Base-by-base conservation (phyloP, 2,888 invertebrate species). In the Drosophila stalkeri region DNA sequence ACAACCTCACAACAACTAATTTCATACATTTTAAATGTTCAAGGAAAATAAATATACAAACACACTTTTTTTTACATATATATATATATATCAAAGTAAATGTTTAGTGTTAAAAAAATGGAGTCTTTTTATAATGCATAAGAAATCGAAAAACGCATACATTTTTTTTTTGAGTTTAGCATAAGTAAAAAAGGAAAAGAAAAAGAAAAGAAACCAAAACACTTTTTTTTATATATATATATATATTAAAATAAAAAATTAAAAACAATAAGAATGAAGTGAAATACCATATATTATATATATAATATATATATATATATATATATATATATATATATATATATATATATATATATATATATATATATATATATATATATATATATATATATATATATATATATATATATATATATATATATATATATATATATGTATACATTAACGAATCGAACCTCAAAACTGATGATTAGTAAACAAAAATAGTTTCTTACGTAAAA, bases 11-110 rank as follows among this genome's bases (percentile, higher is more conserved):
- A 46, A 68, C 72, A 89, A 72, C 68, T 73, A 85, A 77, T 88
- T 69, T 66, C 75, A 83, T 74, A 89, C 90, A 85, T 85, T 85
- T 71, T 56, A 85, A 90, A 85, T 90, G 90, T 90, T 85, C 81
- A 82, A 80, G 60, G 55, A 62, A 73, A 63, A 75, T 57, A 67
- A 57, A 59, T 44, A 77, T 52, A 72, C 43, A 77, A n/a, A 66
- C 56, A 64, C 39, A 64, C 16, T 51, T 64, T 66, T 83, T 87
- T 72, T 67, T 62, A 51, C 80, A 59, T 66, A 70, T 64, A 65
- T 56, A 63, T 49, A 64, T 54, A 51, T 83, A 62, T 69, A 71
- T 63, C 71, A 52, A 72, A 61, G 14, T 64, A 70, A 84, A 68
- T 75, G 67, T 77, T 67, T 64, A 77, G 75, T 80, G 37, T 55